A percentile compares a stretch with the other conserved stretches of the same genome.
Evolutionary conservation across 2,888 invertebrate species (phyloP).

Genomic region (Rhamphomyia laevipes): DNA sequence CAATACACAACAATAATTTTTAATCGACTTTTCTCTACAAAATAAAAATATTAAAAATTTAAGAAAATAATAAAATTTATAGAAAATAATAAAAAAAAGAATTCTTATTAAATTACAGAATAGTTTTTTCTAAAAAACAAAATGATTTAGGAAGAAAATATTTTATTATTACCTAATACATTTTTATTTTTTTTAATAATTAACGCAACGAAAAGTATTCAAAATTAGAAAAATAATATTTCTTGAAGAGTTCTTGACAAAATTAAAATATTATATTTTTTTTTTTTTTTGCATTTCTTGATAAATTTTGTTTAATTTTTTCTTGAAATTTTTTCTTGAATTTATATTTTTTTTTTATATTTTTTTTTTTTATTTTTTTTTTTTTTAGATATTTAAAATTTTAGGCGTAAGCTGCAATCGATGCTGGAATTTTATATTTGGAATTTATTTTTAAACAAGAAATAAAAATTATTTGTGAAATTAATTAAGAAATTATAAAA

Average conservation of each 20-base stretch:
- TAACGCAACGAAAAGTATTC: neutral
- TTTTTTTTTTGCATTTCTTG: slow-evolving; percentile 12
- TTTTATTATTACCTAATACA: neutral
- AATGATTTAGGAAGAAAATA: neutral
- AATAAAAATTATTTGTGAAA: slow-evolving; percentile 7
- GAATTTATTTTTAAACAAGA: slow-evolving; percentile 10
- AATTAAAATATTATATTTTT: slow-evolving; percentile 11
- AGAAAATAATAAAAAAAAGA: slow-evolving; percentile 1
- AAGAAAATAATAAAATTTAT: no score
- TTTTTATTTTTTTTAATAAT: slow-evolving; percentile 4
- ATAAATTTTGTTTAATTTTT: slow-evolving; percentile 1
- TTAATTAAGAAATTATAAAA: slow-evolving; percentile 1
- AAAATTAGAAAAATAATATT: slow-evolving; percentile 4
- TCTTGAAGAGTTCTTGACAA: slow-evolving; percentile 10
- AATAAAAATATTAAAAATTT: neutral
- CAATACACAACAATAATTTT: slow-evolving; percentile 8
- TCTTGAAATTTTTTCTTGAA: neutral
- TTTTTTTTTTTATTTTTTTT: slow-evolving; percentile 5
- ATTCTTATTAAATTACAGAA: slow-evolving; percentile 5
- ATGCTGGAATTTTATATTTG: slow-evolving; percentile 18
- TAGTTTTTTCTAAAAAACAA: slow-evolving; percentile 1
- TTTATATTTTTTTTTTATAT: slow-evolving; percentile 2
- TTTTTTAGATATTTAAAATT: slow-evolving; percentile 11
- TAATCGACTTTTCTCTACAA: neutral
- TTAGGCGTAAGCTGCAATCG: slow-evolving; percentile 23